These are phyloP conservation scores for Oryzias dopingdopingensis DNA, from an alignment of 2,797 vertebrate species.

Conservation along the genomic window DNA sequence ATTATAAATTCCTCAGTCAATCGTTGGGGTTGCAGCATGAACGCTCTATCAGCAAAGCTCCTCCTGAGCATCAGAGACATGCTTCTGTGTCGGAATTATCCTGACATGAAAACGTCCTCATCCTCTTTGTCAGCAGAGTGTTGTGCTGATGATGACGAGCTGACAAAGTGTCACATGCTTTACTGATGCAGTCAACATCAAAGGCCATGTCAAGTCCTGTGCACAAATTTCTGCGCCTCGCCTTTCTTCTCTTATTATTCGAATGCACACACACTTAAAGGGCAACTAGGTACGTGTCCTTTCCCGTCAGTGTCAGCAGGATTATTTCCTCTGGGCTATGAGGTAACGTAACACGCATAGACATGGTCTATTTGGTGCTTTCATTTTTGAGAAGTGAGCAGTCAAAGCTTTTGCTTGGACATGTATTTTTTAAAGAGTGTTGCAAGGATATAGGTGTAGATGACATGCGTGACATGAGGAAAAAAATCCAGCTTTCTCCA, in stretches of 20 bases:
- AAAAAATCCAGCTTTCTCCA: conserved; percentile 5
- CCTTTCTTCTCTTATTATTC: conserved; percentile 26
- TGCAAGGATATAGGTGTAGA: conserved; percentile 11
- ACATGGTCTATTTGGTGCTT: conserved; percentile 38
- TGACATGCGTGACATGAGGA: conserved; percentile 12
- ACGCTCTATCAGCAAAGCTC: conserved; percentile 53
- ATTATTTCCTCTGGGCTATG: conserved; percentile 48
- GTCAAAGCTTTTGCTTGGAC: conserved; percentile 24
- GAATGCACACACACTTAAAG: conserved; percentile 22
- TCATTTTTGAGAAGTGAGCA: conserved; percentile 51
- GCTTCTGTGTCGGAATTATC: conserved; percentile 37
- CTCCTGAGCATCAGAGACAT: conserved; percentile 54
- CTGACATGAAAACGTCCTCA: conserved; percentile 24
- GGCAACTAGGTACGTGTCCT: conserved; percentile 29
- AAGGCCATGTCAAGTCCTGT: conserved; percentile 30
- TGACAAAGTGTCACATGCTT: conserved; percentile 44
- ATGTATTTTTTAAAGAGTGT: conserved; percentile 6
- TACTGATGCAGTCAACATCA: conserved; percentile 49
- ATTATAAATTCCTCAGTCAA: conserved; percentile 50
- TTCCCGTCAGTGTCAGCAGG: conserved; percentile 53
- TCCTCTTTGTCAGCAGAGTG: conserved; percentile 30
- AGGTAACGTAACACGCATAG: conserved; percentile 50
- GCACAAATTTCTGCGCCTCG: conserved; percentile 18
- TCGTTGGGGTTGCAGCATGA: conserved; percentile 57
- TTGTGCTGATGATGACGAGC: conserved; percentile 38